These are phyloP conservation scores for Plectropomus leopardus DNA, from an alignment of 2,113 vertebrate genomes.

Conservation along the genomic window DNA sequence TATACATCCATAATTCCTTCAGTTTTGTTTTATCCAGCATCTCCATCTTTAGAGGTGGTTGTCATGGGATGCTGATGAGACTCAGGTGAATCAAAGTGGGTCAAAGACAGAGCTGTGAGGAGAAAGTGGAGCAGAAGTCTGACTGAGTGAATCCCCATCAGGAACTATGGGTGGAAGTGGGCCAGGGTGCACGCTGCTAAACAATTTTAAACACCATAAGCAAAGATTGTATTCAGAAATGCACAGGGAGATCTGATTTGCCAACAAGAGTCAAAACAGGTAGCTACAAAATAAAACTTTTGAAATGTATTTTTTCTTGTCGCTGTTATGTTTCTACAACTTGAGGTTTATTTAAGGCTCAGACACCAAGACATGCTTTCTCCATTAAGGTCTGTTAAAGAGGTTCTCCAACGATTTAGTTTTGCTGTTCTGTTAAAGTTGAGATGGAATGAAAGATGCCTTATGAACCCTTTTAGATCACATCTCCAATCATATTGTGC, in stretches of 20 bases:
- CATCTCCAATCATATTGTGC: no score
- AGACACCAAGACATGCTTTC: not conserved
- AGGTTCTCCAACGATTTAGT: not conserved
- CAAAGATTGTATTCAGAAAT: constrained; percentile 66
- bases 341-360: not conserved
- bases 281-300: constrained; percentile 25
- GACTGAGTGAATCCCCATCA: constrained; percentile 77
- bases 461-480: no score
- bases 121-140: constrained; percentile 81
- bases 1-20: not conserved
- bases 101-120: constrained; percentile 72
- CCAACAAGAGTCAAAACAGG: constrained; percentile 40
- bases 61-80: constrained; percentile 38
- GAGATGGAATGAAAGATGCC: no score
- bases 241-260: constrained; percentile 42
- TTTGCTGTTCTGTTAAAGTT: not conserved
- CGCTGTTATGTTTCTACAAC: not conserved
- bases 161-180: constrained; percentile 76
- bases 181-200: constrained; percentile 81
- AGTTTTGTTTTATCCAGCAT: constrained; percentile 35
- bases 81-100: constrained; percentile 78
- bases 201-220: constrained; percentile 76
- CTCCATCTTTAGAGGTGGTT: constrained; percentile 35
- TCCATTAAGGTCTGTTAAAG: not conserved
- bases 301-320: not conserved